Conservation (phyloP, 2,113 vertebrate genomes). For the Colistium nudipinnis region DNA sequence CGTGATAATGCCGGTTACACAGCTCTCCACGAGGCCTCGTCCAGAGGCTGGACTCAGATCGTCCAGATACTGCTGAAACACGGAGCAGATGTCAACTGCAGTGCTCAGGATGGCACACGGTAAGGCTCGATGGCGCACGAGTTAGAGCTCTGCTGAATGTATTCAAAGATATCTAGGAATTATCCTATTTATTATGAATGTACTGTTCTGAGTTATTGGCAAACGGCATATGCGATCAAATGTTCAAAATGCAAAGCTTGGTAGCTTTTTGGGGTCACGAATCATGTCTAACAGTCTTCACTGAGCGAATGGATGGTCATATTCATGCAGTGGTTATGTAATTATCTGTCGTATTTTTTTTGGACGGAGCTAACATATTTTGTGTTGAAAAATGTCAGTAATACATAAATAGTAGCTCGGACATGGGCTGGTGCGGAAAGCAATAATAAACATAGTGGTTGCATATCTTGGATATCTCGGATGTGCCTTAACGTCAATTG, state of each 20-base stretch:
- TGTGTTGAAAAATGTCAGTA: neutral
- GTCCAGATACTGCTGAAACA: slow-evolving; percentile 93
- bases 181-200: too few relatives aligned
- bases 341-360: neutral
- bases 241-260: too few relatives aligned
- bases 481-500: too few relatives aligned
- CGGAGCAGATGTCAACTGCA: slow-evolving; percentile 98
- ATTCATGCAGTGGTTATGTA: neutral
- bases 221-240: too few relatives aligned
- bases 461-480: too few relatives aligned
- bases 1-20: slow-evolving; percentile 97
- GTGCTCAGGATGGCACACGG: slow-evolving; percentile 96
- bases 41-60: slow-evolving; percentile 93
- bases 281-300: neutral
- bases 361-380: neutral
- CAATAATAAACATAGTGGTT: too few relatives aligned
- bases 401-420: neutral
- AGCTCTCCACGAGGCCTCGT: slow-evolving; percentile 94
- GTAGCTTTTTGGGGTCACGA: too few relatives aligned
- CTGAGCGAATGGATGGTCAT: neutral
- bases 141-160: too few relatives aligned
- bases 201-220: too few relatives aligned
- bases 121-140: slow-evolving; percentile 57
- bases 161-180: too few relatives aligned
- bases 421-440: too few relatives aligned